phyloP scores from a whole-genome alignment of 1,140 invertebrate species.

The Heliconius melpomene region DNA sequence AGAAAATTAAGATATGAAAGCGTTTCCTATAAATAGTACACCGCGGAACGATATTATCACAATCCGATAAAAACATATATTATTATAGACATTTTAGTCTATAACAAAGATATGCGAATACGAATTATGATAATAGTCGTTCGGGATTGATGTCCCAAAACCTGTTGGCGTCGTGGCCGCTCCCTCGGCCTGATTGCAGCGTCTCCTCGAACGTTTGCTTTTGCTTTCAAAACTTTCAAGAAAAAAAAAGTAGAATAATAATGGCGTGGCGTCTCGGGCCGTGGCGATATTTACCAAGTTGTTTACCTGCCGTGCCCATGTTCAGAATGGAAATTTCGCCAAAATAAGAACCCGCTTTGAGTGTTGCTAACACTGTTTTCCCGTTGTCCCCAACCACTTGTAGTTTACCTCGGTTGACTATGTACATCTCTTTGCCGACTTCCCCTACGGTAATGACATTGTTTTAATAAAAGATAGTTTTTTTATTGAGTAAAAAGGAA shows the following conservation, averaged over 20 bases:
- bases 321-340: constrained; percentile 99
- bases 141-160: constrained; percentile 71
- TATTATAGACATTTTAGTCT: background rate
- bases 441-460: constrained; percentile 87
- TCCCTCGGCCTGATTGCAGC: constrained; percentile 80
- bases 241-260: constrained; percentile 60
- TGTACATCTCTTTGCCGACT: constrained; percentile 99
- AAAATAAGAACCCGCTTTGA: constrained; percentile 99
- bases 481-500: background rate
- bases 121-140: constrained; percentile 51
- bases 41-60: constrained; percentile 53
- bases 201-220: constrained; percentile 79
- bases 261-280: constrained; percentile 82
- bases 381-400: constrained; percentile 99
- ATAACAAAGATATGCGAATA: constrained; percentile 17
- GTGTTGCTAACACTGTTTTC: constrained; percentile 96
- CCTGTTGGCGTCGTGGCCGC: constrained; percentile 76
- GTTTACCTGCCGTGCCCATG: constrained; percentile 99
- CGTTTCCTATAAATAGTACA: constrained; percentile 54
- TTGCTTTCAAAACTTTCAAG: constrained; percentile 70
- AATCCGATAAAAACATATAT: constrained; percentile 14
- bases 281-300: constrained; percentile 93
- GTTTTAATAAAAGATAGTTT: background rate
- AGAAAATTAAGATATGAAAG: constrained; percentile 56
- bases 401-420: constrained; percentile 97